phyloP scores from a whole-genome alignment of 2,797 vertebrate genomes.

The Paramormyrops hopkinsi region DNA sequence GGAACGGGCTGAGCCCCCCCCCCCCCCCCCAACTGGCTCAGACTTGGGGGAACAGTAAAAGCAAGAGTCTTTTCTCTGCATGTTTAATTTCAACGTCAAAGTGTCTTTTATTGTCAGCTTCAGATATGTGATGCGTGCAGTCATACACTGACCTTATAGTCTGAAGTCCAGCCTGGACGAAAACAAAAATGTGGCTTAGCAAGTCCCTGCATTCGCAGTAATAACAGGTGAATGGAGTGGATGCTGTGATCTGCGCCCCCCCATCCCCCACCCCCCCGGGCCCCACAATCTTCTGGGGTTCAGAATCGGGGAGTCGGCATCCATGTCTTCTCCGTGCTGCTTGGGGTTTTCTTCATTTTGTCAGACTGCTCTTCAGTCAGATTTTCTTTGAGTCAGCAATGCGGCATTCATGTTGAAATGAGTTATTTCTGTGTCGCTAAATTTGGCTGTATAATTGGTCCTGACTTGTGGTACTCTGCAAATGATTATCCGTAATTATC shows the following conservation, averaged over 20 bases:
- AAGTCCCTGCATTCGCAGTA: slow-evolving; percentile 47
- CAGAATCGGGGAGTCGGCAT: background rate
- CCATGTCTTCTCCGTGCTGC: background rate
- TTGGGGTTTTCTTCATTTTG: slow-evolving; percentile 2
- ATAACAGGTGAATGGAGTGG: slow-evolving; percentile 47
- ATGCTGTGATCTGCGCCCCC: slow-evolving; percentile 33
- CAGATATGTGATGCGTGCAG: background rate
- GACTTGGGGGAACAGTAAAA: slow-evolving; percentile 51
- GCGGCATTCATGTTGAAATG: background rate
- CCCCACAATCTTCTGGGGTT: background rate
- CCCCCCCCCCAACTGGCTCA: background rate
- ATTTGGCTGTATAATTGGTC: background rate
- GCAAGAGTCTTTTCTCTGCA: slow-evolving; percentile 27
- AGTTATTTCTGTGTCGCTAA: background rate
- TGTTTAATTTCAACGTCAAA: background rate
- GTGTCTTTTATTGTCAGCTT: background rate
- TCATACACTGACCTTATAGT: background rate
- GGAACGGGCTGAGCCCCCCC: slow-evolving; percentile 34
- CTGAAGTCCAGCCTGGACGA: slow-evolving; percentile 34
- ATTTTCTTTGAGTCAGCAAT: background rate
- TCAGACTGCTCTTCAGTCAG: background rate
- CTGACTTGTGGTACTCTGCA: slow-evolving; percentile 4
- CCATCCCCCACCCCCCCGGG: background rate
- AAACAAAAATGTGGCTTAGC: slow-evolving; percentile 51
- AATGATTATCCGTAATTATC: background rate